Base-by-base conservation (phyloP, 2,797 vertebrate genomes). In the Pantherophis vulpinus region DNA sequence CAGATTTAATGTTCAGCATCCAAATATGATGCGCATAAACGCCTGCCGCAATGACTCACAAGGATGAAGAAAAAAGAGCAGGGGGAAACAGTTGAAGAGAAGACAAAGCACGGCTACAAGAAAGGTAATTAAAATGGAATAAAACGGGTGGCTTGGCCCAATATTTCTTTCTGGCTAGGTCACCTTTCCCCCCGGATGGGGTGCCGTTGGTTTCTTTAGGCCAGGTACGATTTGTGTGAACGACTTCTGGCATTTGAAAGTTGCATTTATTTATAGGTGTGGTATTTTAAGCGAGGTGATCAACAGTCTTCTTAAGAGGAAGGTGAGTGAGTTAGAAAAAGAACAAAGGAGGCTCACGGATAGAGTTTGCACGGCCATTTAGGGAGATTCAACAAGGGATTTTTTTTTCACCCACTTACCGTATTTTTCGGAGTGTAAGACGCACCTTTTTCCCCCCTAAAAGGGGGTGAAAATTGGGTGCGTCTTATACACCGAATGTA, bases 1-100 rank as follows among this genome's bases (percentile, higher is more conserved):
- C 93, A 95, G 91, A 91, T 91, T 95, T 95, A 94, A 93, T 93
- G 56, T n/a, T 94, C 92, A 93, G 93, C 93, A 94, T 60, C 93
- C 25, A 92, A 74, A 90, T 90, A 59, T 23, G 94, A 93, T 7
- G 32, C 18, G 12, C 2, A 25, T 51, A 93, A 87, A 87, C 51
- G 89, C 7, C 89, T 55, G 32, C 83, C 89, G 23, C 54, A 74
- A 37, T 93, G 61, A 90, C 60, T 90, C 92, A 74, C 58, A 51
- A 93, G 88, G 25, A 37, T 12, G 66, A 87, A 27, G 54, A 90
- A 87, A 25, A 87, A 83, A 63, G 47, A 13, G 29, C n/a, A 55
- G 27, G n/a, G 20, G 20, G 42, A 61, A 61, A 12, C 25, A 25
- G 61, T 47, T 86, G 92, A 90, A 93, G 55, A 56, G 32, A 54